Evolutionary conservation across 2,113 vertebrate genomes (phyloP).

Genomic region (Labeo catla): DNA sequence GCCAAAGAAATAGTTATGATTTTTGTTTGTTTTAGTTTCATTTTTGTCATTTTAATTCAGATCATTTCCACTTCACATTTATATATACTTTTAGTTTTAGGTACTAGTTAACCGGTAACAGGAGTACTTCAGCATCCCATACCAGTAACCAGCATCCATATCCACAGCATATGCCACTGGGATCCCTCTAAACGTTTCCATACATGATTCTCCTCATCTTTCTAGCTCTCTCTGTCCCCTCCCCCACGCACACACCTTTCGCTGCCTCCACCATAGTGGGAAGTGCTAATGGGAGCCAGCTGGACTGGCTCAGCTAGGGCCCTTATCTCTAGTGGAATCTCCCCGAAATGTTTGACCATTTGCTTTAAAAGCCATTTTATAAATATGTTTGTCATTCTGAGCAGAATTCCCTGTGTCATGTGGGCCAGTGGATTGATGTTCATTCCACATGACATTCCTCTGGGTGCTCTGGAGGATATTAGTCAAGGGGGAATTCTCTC

Average conservation of each 20-base stretch:
- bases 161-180: neutral
- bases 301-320: constrained; percentile 57
- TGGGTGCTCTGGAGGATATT: constrained; percentile 19
- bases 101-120: neutral
- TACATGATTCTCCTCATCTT: constrained; percentile 55
- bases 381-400: constrained; percentile 54
- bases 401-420: constrained; percentile 44
- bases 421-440: constrained; percentile 49
- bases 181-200: constrained; percentile 42
- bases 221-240: constrained; percentile 52
- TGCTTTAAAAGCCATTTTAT: constrained; percentile 58
- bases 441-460: constrained; percentile 44
- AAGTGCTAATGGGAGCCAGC: constrained; percentile 69
- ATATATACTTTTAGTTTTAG: neutral
- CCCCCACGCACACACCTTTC: constrained; percentile 26
- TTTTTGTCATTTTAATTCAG: neutral
- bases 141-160: neutral
- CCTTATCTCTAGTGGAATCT: constrained; percentile 60
- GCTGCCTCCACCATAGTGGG: constrained; percentile 43
- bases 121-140: neutral
- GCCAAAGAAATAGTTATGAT: neutral
- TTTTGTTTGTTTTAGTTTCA: neutral
- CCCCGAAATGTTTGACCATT: constrained; percentile 37
- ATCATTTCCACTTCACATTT: neutral
- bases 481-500: constrained; percentile 2